Evolutionary conservation across 2,113 vertebrate species (phyloP).

Genomic region (Typhlomys cinereus): DNA sequence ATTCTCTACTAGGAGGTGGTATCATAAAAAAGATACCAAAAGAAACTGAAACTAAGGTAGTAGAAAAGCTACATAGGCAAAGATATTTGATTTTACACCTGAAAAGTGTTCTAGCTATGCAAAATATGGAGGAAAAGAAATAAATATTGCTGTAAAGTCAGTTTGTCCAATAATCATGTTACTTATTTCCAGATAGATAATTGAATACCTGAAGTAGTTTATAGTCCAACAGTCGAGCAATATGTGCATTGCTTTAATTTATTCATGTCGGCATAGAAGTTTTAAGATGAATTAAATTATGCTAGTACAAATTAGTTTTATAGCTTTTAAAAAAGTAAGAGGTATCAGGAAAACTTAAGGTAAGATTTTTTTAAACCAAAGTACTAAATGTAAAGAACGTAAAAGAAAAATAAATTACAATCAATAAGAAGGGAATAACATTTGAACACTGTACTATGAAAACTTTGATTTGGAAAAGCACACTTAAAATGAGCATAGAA

Average conservation of each 20-base stretch:
- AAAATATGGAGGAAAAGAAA: neutral
- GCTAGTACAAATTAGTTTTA: neutral
- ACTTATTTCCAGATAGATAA: neutral
- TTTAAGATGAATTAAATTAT: neutral
- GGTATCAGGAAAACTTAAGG: neutral
- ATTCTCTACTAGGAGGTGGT: neutral
- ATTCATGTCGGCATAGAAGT: conserved; percentile 4
- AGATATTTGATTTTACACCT: too few species aligned
- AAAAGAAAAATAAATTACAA: neutral
- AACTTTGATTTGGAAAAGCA: neutral
- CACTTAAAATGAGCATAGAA: neutral
- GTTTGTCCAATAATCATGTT: neutral
- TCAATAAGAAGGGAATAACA: neutral
- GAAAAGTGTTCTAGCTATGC: conserved; percentile 2
- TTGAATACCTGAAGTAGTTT: neutral
- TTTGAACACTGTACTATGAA: neutral
- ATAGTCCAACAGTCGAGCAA: neutral
- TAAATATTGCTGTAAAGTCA: conserved; percentile 13
- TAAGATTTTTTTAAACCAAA: neutral
- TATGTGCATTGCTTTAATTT: neutral
- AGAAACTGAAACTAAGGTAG: too few species aligned
- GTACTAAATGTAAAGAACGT: neutral
- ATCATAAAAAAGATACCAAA: neutral
- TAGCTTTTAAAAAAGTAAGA: neutral
- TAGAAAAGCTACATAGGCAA: too few species aligned